Evolutionary conservation across 2,113 vertebrate genomes (phyloP), one percentile per base, ranked within the genome.

Genomic region (Salvator merianae): DNA sequence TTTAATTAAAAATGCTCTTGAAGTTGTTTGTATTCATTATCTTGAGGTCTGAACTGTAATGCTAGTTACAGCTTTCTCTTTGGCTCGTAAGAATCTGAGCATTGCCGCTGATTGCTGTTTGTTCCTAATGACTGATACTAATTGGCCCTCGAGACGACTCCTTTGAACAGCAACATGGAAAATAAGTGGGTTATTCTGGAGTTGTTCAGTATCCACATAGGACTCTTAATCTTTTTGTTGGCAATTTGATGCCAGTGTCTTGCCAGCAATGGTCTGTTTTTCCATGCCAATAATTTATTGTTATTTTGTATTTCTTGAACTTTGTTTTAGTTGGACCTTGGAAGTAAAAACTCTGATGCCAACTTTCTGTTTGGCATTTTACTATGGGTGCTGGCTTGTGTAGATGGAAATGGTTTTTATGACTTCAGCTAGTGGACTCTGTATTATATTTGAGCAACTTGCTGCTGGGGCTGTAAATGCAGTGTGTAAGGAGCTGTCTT

Each of bases 261-360:
- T 65, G 38, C 36, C 34, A 70, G 43, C 55, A 18, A 4, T 53
- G 24, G 40, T 65, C 32, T 69, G 30, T 79, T 24, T 50, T n/a
- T 73, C 65, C 7, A 62, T 14, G 36, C 34, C 18, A 77, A 43
- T 24, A 85, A 53, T 59, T 16, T 59, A 59, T 40, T 20, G 22
- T 36, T 30, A 22, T 74, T 63, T 63, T 59, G 59, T 30, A 43
- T 82, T 77, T 73, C 28, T 72, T 13, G 32, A 65, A 14, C 30
- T 79, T 63, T 84, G 68, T 55, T 84, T 84, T 79, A 62, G 38
- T 84, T 84, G 76, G 83, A 85, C 77, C 36, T 71, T 65, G 32
- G 55, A 36, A 65, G 55, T 20, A 65, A 55, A 65, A 50, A 14
- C 14, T 10, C 3, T 72, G 5, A 50, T 84, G 83, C 68, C 68